Evolutionary conservation across 2,113 vertebrate genomes (phyloP).

Genomic region (Phalacrocorax pelagicus): DNA sequence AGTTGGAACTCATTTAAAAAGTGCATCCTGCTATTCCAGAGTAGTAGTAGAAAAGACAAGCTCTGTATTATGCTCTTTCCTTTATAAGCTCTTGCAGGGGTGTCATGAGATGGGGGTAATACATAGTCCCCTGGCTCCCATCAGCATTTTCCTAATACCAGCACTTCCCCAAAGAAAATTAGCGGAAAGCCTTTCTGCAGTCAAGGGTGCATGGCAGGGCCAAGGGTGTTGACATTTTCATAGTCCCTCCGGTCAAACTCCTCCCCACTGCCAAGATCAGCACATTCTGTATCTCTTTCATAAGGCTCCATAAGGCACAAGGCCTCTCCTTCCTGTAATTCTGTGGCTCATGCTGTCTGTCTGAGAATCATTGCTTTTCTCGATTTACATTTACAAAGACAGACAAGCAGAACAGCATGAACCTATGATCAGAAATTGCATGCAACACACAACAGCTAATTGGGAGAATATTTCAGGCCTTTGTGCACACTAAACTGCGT

Average conservation of each 20-base stretch:
- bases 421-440: background rate
- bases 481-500: background rate
- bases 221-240: fast-evolving
- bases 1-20: background rate
- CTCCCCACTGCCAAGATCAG: background rate
- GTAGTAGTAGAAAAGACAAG: background rate
- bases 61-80: background rate
- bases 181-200: background rate
- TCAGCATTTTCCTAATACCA: background rate
- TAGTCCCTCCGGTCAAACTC: fast-evolving
- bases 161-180: background rate
- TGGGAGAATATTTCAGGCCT: background rate
- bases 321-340: background rate
- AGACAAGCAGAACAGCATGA: background rate
- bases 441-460: background rate
- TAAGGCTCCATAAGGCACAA: background rate
- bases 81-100: background rate
- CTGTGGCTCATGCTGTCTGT: background rate
- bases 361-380: background rate
- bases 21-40: background rate
- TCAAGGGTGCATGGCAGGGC: background rate
- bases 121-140: background rate
- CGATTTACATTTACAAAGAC: background rate
- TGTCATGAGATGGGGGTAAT: background rate
- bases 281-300: background rate